Conservation (phyloP, 2,888 invertebrate species). For the Noctua janthina region DNA sequence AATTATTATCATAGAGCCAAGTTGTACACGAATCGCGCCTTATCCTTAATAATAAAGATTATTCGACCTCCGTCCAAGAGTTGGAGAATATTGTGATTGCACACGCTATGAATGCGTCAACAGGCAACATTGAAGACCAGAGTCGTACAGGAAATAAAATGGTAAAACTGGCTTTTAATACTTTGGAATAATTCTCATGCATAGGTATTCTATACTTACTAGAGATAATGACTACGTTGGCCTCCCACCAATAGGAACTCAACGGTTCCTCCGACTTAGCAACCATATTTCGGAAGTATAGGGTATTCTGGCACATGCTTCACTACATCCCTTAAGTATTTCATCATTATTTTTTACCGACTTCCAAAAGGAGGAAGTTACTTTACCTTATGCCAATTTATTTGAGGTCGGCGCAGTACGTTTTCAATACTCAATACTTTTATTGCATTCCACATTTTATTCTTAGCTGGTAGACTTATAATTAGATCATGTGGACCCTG, state of each 20-base stretch:
- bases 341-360: neutral
- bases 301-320: neutral
- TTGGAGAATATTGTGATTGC: constrained; percentile 35
- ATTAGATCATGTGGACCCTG: no score
- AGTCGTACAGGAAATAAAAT: constrained; percentile 1
- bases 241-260: no score
- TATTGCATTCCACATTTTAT: no score
- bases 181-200: neutral
- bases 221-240: neutral
- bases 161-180: neutral
- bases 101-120: constrained; percentile 31
- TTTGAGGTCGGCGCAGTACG: neutral
- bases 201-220: no score
- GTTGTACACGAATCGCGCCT: constrained; percentile 17
- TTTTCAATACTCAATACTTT: no score
- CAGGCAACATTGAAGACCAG: constrained; percentile 22
- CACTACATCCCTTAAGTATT: neutral
- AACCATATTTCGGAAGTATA: neutral
- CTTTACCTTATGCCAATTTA: neutral
- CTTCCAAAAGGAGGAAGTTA: neutral
- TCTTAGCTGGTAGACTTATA: no score
- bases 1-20: neutral
- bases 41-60: constrained; percentile 31
- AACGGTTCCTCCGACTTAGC: neutral
- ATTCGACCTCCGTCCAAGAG: constrained; percentile 14